Conservation (phyloP, 2,888 invertebrate genomes). For the Nipponacmea schrenckii region DNA sequence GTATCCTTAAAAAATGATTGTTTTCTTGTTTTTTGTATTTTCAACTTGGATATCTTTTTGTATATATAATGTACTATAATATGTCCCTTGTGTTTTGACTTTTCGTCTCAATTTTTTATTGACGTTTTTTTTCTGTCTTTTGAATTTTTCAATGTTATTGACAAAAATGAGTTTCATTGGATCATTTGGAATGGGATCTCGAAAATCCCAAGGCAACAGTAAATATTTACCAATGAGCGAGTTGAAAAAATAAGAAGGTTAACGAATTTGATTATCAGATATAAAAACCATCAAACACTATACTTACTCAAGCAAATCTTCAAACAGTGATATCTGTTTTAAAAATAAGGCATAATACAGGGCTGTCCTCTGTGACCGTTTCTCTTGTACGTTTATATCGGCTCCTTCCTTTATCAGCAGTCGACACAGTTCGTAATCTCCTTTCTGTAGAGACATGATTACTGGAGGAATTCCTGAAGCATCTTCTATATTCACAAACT, state of each 20-base stretch:
- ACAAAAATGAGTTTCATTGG: too few relatives aligned
- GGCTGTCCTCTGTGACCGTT: conserved; percentile 47
- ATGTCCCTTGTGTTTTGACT: too few relatives aligned
- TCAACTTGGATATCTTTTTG: too few relatives aligned
- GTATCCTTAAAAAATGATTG: too few relatives aligned
- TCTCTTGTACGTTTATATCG: conserved; percentile 48
- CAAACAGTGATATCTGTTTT: conserved; percentile 47
- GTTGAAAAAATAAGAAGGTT: background rate
- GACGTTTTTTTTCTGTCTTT: too few relatives aligned
- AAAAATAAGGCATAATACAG: conserved; percentile 53
- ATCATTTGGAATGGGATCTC: too few relatives aligned
- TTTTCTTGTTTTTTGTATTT: too few relatives aligned
- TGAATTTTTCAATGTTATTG: too few relatives aligned
- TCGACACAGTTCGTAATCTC: conserved; percentile 44
- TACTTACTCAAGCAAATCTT: conserved; percentile 51
- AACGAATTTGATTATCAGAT: background rate
- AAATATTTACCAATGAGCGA: too few relatives aligned
- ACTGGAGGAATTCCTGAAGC: conserved; percentile 50
- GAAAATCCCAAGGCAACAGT: too few relatives aligned
- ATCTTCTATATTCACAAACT: conserved; percentile 43
- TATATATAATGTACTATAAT: too few relatives aligned
- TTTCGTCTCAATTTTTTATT: too few relatives aligned
- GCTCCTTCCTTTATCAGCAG: conserved; percentile 49
- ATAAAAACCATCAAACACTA: background rate
- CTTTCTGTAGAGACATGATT: conserved; percentile 50